Base-by-base conservation (phyloP, 2,888 invertebrate species). In the Caenorhabditis wallacei region DNA sequence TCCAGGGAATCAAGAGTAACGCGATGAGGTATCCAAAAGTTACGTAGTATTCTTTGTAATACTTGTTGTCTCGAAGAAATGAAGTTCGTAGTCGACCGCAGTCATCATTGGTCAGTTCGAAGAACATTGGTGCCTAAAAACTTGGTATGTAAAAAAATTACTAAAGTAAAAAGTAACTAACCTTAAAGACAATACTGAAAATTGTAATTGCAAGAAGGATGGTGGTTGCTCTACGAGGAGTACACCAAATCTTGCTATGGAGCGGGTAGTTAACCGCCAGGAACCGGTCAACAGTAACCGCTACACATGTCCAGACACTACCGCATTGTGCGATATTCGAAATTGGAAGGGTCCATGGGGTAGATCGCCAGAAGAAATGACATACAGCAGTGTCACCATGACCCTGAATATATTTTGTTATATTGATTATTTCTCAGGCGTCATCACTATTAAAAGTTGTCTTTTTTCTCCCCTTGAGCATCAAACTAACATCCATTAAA, bases 221-320 rank as follows among this genome's bases (percentile, higher is more conserved):
- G n/a, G 66, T 66, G 16, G 87, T 46, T 0, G 89, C 87, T 40
- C 82, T 56, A 22, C 84, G 69, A 10, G 89, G 88, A 26, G 89
- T 90, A 74, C 88, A 90, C 89, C 88, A 90, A 24, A 90, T 84
- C 54, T 89, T 87, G 69, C 85, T 89, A 48, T 90, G 87, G 16
- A 90, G 84, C 16, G 90, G 90, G 64, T 90, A 90, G 24, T 87
- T 86, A 16, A 90, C 90, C 0, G 90, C 90, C 24, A 90, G 72
- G 51, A 89, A 90, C 1, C 91, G 89, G 61, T 91, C 91, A 10
- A 91, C 89, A 0, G 91, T 91, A 0, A 91, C 89, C 0, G 91
- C 90, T 1, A 91, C 91, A 61, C 91, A 91, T 20, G 91, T 91
- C 89, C 89, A 91, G 46, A 91, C 91, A 56, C 88, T 88, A n/a